phyloP scores from a whole-genome alignment of 30 jellyfish, hydroid and myxozoan genomes.

The Aurelia sp. region DNA sequence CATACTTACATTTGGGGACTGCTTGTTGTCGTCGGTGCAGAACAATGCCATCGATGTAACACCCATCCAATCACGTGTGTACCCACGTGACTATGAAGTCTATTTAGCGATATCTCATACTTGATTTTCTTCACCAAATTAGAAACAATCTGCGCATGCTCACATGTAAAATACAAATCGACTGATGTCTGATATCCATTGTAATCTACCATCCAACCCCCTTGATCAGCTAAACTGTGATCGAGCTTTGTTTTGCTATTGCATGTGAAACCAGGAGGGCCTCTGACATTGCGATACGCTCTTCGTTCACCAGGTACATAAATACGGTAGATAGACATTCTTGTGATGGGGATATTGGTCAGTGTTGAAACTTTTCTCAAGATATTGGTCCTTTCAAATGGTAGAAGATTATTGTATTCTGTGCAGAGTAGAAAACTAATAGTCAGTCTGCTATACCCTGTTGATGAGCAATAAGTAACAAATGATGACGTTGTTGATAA shows the following conservation, averaged over 20 bases:
- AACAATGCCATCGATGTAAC: constrained; percentile 55
- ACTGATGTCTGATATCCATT: constrained; percentile 57
- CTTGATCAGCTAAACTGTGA: constrained; percentile 43
- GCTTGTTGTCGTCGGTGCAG: not conserved
- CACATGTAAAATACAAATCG: constrained; percentile 40
- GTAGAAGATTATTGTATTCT: constrained; percentile 7
- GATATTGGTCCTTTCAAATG: constrained; percentile 22
- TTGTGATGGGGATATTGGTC: constrained; percentile 9
- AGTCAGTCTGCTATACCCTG: constrained; percentile 14
- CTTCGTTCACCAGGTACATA: constrained; percentile 10
- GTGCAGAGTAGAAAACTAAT: constrained; percentile 53
- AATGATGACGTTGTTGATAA: constrained; percentile 11
- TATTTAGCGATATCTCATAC: constrained; percentile 44
- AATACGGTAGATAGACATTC: constrained; percentile 35
- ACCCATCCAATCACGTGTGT: constrained; percentile 68
- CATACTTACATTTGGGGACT: not conserved
- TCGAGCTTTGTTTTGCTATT: constrained; percentile 24
- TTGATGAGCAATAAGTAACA: constrained; percentile 22
- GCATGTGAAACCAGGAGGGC: constrained; percentile 49
- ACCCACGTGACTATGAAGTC: constrained; percentile 51
- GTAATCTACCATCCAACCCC: constrained; percentile 42
- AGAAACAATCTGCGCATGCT: constrained; percentile 38
- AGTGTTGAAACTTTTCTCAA: constrained; percentile 22
- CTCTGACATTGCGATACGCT: constrained; percentile 16
- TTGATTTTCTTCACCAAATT: constrained; percentile 33